Evolutionary conservation across 2,888 invertebrate species (phyloP), one percentile per base, ranked within the genome.

Genomic region (Lepidocyrtoides sp.): DNA sequence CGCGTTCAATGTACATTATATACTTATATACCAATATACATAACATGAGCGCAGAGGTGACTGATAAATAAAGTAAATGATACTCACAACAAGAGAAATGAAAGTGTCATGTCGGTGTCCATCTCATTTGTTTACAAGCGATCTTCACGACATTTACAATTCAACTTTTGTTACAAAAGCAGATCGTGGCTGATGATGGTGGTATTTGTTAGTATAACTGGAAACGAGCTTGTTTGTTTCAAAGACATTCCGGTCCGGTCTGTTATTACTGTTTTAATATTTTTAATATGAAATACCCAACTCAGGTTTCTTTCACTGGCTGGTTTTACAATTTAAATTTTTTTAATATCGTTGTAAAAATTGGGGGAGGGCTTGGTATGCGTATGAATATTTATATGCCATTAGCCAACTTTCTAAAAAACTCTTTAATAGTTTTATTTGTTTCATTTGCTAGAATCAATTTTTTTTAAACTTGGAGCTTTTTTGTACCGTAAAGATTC

Each of bases 21-120:
- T n/a, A n/a, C n/a, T n/a, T n/a, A n/a, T n/a, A n/a, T n/a, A n/a
- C n/a, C n/a, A n/a, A n/a, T n/a, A n/a, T n/a, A n/a, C n/a, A n/a
- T n/a, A n/a, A n/a, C n/a, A n/a, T n/a, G 54, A 54, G 54, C 2
- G 26, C 14, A 12, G 29, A n/a, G 66, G 3, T 10, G 12, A 32
- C 36, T 36, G 32, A 36, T 54, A 54, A 79, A 54, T 54, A 44
- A 32, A 36, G 41, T 23, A 12, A 86, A 51, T 51, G 32, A 12
- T 63, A 23, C 79, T 81, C 87, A 36, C 54, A n/a, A n/a, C n/a
- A 51, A 81, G 36, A 63, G 51, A 32, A 81, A 88, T 88, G 54
- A 88, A 81, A 54, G 81, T 88, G 79, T 81, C 87, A 81, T 88
- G 87, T 81, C 75, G 51, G 48, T 88, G 87, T 88, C 63, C 87